A percentile compares a stretch with the other conserved stretches of the same genome.
These are phyloP conservation scores for Neoarius graeffei DNA, from an alignment of 2,113 vertebrate genomes.

Conservation along the genomic window DNA sequence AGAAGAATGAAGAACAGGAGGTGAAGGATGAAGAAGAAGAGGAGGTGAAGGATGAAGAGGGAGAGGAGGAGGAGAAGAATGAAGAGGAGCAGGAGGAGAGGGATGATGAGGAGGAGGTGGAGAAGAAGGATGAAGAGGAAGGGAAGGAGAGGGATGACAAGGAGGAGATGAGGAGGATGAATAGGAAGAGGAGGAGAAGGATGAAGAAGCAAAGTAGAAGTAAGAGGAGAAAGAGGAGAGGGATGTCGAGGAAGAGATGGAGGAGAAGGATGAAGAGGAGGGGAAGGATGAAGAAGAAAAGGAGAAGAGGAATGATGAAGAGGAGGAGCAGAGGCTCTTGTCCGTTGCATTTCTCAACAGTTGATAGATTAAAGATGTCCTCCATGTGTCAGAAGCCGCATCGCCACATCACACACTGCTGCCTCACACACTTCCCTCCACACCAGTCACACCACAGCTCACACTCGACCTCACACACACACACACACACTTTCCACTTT, in stretches of 20 bases:
- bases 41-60: no score
- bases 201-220: no score
- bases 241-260: not conserved
- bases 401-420: conserved; percentile 65
- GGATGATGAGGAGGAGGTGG: rapidly evolving
- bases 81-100: not conserved
- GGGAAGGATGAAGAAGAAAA: rapidly evolving
- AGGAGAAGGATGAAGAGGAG: not conserved
- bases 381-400: conserved; percentile 60
- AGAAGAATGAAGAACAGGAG: no score
- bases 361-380: conserved; percentile 49
- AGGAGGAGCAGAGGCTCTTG: not conserved
- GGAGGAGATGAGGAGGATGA: rapidly evolving
- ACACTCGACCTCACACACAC: no score
- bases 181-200: no score
- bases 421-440: not conserved
- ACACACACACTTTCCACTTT: no score
- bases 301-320: not conserved
- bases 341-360: not conserved
- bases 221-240: not conserved
- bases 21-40: not conserved
- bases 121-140: not conserved
- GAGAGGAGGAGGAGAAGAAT: not conserved
- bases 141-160: not conserved
- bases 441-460: not conserved